A percentile compares a stretch with the other conserved stretches of the same genome.
Conservation (phyloP, 2,113 vertebrate species). For the Ciconia boyciana region DNA sequence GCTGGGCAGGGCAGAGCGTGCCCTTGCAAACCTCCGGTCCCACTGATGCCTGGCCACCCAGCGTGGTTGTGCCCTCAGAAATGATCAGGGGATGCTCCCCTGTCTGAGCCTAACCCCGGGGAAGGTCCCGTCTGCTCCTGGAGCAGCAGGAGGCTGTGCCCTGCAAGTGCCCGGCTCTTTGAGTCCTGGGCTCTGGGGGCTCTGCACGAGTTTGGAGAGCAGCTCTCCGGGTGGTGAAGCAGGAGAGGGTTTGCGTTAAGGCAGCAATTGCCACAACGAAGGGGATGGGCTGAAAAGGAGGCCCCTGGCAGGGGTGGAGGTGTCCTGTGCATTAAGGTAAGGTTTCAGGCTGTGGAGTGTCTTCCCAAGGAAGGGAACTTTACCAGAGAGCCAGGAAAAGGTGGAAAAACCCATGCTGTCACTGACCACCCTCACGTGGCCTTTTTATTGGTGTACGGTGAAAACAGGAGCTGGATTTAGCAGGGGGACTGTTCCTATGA, state of each 20-base stretch:
- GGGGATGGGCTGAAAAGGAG: not conserved
- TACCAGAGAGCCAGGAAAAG: not conserved
- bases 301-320: not conserved
- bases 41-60: rapidly evolving
- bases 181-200: not conserved
- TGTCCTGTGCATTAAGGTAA: rapidly evolving
- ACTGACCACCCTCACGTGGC: rapidly evolving
- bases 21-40: not conserved
- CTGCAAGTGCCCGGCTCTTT: not conserved
- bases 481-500: not conserved
- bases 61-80: not conserved
- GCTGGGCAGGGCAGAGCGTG: not conserved
- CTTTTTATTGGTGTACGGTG: not conserved
- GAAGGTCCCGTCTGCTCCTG: not conserved
- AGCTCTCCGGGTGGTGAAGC: not conserved
- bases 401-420: not conserved
- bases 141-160: not conserved
- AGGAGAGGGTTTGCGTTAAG: not conserved
- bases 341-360: not conserved
- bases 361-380: not conserved
- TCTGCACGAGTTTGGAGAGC: not conserved
- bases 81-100: rapidly evolving
- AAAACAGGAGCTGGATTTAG: not conserved
- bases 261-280: not conserved
- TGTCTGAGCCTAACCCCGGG: not conserved